These are phyloP conservation scores for Orthosia gracilis DNA, from an alignment of 2,888 invertebrate species.

Conservation along the genomic window DNA sequence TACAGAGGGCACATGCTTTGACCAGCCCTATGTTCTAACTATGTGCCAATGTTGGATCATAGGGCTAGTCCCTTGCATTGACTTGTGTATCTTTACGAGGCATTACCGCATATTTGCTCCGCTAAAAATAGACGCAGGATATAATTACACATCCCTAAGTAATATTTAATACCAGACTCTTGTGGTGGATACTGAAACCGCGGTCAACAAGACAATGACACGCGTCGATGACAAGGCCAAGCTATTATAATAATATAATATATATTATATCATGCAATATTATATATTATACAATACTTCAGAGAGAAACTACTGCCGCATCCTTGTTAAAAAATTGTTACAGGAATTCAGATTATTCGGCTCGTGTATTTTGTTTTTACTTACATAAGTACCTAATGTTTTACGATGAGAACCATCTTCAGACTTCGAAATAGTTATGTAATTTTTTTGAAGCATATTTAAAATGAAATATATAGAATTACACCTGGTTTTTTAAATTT, in stretches of 20 bases:
- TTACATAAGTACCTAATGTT: constrained; percentile 31
- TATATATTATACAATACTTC: constrained; percentile 54
- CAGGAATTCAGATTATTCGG: constrained; percentile 43
- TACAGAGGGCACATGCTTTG: neutral
- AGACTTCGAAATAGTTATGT: too few species aligned
- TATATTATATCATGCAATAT: constrained; percentile 41
- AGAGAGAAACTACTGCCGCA: constrained; percentile 44
- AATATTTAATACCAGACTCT: constrained; percentile 10
- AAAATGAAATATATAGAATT: neutral
- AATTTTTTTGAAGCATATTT: too few species aligned
- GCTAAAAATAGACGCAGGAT: constrained; percentile 18
- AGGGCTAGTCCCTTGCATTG: too few species aligned
- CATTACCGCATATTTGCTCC: neutral
- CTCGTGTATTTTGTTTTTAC: constrained; percentile 10
- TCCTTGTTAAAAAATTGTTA: constrained; percentile 58
- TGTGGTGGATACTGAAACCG: constrained; percentile 89
- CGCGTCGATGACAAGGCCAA: constrained; percentile 92
- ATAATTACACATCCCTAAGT: constrained; percentile 34
- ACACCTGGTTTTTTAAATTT: neutral
- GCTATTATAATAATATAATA: constrained; percentile 43
- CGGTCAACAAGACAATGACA: constrained; percentile 96
- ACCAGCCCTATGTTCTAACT: neutral
- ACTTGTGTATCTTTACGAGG: too few species aligned
- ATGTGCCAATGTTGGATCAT: too few species aligned
- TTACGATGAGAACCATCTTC: neutral